A percentile compares a stretch with the other conserved stretches of the same genome.
Conservation (phyloP, 2,797 vertebrate genomes). For the Mus spretus region DNA sequence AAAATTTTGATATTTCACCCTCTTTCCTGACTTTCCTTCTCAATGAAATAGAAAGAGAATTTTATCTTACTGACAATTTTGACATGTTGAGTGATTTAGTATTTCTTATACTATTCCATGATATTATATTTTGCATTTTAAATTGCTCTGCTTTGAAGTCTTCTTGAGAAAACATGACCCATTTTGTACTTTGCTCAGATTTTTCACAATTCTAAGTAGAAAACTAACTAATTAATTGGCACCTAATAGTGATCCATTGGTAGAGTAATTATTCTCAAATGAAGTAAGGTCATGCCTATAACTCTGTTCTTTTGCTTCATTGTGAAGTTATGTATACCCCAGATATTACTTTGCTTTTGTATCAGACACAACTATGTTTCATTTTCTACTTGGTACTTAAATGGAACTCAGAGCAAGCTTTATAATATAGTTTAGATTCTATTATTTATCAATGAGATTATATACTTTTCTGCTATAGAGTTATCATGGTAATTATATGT, state of each 20-base stretch:
- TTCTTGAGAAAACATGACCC: not conserved
- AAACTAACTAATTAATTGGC: conserved; percentile 9
- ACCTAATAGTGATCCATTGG: conserved; percentile 17
- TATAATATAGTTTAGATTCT: not conserved
- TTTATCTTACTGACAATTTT: conserved; percentile 55
- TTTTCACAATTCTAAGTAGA: not conserved
- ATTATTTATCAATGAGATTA: not conserved
- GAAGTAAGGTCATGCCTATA: conserved; percentile 52
- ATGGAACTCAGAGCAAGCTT: not conserved
- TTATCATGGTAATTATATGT: conserved; percentile 12
- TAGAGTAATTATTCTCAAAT: conserved; percentile 41
- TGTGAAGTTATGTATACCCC: not conserved
- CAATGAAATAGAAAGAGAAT: not conserved
- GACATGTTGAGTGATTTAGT: conserved; percentile 11
- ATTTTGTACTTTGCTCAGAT: conserved; percentile 6
- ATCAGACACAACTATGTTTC: not conserved
- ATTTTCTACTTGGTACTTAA: not conserved
- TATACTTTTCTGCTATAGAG: not conserved
- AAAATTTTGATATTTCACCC: conserved; percentile 11
- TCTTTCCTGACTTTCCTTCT: not conserved
- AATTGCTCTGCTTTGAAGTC: conserved; percentile 36
- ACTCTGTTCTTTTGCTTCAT: conserved; percentile 6
- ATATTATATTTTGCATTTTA: conserved; percentile 28
- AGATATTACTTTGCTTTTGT: conserved; percentile 35
- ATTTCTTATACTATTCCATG: conserved; percentile 31